A percentile compares a stretch with the other conserved stretches of the same genome.
phyloP scores from a whole-genome alignment of 2,888 invertebrate genomes.

The Ectropis crepuscularia region DNA sequence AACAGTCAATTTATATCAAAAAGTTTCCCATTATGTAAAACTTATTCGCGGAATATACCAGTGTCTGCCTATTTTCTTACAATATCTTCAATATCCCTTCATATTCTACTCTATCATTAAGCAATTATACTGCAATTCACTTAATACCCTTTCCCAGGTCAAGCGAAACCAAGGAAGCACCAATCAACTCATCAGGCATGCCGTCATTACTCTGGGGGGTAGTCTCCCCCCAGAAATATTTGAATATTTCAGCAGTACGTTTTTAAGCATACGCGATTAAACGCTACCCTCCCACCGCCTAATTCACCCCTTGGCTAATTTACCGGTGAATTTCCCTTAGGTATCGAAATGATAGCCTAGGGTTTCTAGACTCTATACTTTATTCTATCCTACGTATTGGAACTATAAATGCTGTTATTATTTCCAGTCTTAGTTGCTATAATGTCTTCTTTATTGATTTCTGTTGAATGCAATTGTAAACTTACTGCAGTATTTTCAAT shows the following conservation, averaged over 20 bases:
- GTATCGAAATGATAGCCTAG: slow-evolving; percentile 32
- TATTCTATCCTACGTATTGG: slow-evolving; percentile 3
- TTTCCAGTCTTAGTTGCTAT: background rate
- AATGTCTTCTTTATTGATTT: slow-evolving; percentile 11
- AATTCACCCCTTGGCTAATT: slow-evolving; percentile 34
- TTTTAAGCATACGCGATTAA: slow-evolving; percentile 35
- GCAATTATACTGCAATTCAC: slow-evolving; percentile 5
- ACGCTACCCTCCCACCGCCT: slow-evolving; percentile 26
- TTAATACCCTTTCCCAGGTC: slow-evolving; percentile 23
- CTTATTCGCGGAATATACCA: no score
- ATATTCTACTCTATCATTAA: background rate
- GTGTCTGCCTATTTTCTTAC: background rate
- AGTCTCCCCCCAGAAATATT: slow-evolving; percentile 12
- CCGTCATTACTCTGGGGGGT: slow-evolving; percentile 26
- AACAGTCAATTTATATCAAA: no score
- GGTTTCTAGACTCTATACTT: slow-evolving; percentile 12
- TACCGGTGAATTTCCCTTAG: slow-evolving; percentile 31
- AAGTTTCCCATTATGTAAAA: no score
- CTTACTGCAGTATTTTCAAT: no score
- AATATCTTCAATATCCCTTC: background rate
- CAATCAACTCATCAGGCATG: slow-evolving; percentile 31
- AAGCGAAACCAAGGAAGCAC: slow-evolving; percentile 16
- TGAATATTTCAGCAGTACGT: slow-evolving; percentile 41
- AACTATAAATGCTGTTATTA: slow-evolving; percentile 26
- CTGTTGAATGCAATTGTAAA: no score